phyloP scores from a whole-genome alignment of 2,113 vertebrate species.

The Lathamus discolor region DNA sequence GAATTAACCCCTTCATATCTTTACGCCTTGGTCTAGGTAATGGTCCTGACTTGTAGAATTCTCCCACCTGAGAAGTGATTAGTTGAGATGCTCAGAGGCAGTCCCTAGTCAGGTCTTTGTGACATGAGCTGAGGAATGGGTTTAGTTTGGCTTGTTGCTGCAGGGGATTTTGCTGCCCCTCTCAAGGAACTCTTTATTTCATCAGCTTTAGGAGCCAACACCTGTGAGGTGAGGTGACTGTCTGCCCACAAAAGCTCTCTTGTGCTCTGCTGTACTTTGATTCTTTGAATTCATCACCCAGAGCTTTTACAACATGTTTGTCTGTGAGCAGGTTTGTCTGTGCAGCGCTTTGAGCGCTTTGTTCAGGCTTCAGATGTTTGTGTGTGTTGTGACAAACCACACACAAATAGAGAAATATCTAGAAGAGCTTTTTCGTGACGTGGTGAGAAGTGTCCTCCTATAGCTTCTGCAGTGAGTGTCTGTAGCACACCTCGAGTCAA shows the following conservation, averaged over 20 bases:
- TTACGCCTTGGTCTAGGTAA: neutral
- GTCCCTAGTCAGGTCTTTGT: neutral
- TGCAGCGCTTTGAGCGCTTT: neutral
- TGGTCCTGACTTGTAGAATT: neutral
- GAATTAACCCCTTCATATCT: neutral
- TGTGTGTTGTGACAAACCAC: neutral
- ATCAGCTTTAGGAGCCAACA: neutral
- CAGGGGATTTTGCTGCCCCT: conserved; percentile 2
- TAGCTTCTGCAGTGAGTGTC: neutral
- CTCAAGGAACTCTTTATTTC: neutral
- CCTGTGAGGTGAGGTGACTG: neutral
- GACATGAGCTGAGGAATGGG: neutral
- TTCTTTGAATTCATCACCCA: neutral
- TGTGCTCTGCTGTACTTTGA: neutral
- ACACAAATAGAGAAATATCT: neutral
- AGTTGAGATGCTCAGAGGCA: neutral
- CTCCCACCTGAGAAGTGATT: neutral
- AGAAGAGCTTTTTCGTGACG: neutral
- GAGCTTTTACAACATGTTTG: neutral
- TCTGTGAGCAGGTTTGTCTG: neutral
- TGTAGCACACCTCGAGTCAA: neutral
- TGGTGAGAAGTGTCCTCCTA: neutral
- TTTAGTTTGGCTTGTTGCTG: neutral
- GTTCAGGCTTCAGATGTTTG: neutral
- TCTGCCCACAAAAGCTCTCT: neutral